These are phyloP conservation scores for Hemiscyllium ocellatum DNA, from an alignment of 2,113 vertebrate species.

Conservation along the genomic window DNA sequence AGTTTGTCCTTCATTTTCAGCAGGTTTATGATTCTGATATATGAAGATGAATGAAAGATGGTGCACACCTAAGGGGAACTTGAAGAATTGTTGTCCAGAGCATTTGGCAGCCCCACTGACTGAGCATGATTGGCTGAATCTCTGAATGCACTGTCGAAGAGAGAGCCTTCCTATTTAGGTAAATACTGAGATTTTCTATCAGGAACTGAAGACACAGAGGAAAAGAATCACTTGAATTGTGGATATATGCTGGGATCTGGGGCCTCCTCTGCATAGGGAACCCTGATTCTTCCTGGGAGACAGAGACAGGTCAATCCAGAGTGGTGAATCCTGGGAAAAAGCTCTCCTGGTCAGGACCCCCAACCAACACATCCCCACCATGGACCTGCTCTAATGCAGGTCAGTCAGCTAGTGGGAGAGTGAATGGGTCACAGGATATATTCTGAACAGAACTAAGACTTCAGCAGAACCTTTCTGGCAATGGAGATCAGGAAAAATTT, in stretches of 20 bases:
- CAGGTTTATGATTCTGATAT: not conserved
- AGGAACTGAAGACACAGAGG: not conserved
- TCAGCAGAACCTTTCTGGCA: not conserved
- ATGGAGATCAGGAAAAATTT: not conserved
- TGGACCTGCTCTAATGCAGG: not conserved
- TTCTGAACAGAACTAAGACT: not conserved
- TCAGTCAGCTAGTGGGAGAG: not conserved
- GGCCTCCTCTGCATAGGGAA: not conserved
- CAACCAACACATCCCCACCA: not conserved
- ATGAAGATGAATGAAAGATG: not conserved
- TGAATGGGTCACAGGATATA: not conserved
- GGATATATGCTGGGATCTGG: not conserved
- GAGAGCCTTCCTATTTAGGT: not conserved
- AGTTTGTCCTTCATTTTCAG: not conserved
- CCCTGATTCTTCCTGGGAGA: not conserved
- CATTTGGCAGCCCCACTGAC: not conserved
- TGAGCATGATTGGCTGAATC: not conserved
- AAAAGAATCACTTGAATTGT: not conserved
- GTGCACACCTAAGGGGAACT: not conserved
- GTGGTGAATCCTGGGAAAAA: not conserved
- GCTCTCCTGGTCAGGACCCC: not conserved
- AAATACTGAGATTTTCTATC: not conserved
- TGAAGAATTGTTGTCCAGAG: not conserved
- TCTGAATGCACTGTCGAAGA: not conserved
- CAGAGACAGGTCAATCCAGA: not conserved